These are phyloP conservation scores for Heliconius congener DNA, from an alignment of 1,140 invertebrate species.

Conservation along the genomic window DNA sequence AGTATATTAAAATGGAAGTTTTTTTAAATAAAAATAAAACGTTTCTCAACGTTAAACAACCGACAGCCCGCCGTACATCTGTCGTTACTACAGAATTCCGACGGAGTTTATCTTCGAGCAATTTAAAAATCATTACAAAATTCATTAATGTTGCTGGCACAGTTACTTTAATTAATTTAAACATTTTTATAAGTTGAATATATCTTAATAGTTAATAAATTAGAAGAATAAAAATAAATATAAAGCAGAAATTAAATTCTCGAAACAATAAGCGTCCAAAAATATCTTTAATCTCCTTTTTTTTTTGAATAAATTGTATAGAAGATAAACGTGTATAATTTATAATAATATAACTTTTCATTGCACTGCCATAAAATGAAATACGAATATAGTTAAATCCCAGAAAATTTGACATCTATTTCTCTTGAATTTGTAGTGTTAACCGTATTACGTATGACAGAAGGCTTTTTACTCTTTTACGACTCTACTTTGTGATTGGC, in stretches of 20 bases:
- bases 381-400: conserved; percentile 7
- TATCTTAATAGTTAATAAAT: background rate
- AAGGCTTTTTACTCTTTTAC: conserved; percentile 49
- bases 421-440: conserved; percentile 26
- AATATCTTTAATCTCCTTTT: background rate
- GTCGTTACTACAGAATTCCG: conserved; percentile 22
- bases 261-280: background rate
- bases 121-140: conserved; percentile 18
- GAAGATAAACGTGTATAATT: background rate
- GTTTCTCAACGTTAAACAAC: conserved; percentile 3
- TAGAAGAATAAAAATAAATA: background rate
- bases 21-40: background rate
- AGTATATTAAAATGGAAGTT: background rate
- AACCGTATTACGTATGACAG: conserved; percentile 42
- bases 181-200: background rate
- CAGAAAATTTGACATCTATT: background rate
- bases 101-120: conserved; percentile 11
- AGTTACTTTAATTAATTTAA: background rate
- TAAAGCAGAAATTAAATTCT: background rate
- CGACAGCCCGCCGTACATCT: conserved; percentile 19
- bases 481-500: conserved; percentile 48
- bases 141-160: background rate
- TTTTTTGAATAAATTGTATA: background rate
- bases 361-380: background rate
- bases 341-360: background rate